Conservation (phyloP, 2,797 vertebrate genomes). For the Sebastes minor region DNA sequence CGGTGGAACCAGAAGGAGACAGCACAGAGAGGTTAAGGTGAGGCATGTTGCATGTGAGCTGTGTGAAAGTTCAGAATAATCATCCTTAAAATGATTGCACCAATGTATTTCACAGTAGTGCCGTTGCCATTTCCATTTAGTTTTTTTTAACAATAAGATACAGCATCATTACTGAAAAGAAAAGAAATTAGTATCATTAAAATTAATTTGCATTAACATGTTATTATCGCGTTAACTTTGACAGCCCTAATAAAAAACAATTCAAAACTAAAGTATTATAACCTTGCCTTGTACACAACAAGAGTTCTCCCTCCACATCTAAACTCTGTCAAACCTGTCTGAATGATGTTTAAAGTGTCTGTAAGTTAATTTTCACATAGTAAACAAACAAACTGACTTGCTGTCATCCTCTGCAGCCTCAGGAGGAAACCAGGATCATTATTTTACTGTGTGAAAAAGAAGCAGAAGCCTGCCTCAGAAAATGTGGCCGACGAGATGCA, state of each 20-base stretch:
- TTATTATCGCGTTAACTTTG: no score
- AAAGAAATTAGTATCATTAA: no score
- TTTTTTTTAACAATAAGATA: no score
- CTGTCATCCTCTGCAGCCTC: slow-evolving; percentile 42
- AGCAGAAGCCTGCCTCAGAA: slow-evolving; percentile 30
- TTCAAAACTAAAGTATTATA: no score
- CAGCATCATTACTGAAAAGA: no score
- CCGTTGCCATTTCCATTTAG: no score
- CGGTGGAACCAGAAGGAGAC: slow-evolving; percentile 1
- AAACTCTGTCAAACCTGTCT: neutral
- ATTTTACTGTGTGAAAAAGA: slow-evolving; percentile 49
- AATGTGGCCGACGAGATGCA: slow-evolving; percentile 15
- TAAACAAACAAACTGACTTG: neutral
- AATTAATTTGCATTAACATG: no score
- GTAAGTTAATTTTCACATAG: neutral
- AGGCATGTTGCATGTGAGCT: neutral
- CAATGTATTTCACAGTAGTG: no score
- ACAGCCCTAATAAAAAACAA: no score
- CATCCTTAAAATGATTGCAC: neutral
- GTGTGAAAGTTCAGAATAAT: neutral
- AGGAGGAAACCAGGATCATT: slow-evolving; percentile 60
- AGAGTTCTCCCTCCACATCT: neutral
- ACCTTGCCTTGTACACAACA: neutral
- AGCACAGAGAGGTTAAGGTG: slow-evolving; percentile 41
- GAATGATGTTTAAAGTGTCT: neutral